A percentile compares a stretch with the other conserved stretches of the same genome.
Evolutionary conservation across 2,113 vertebrate species (phyloP).

Genomic region (Microcebus tavaratra): DNA sequence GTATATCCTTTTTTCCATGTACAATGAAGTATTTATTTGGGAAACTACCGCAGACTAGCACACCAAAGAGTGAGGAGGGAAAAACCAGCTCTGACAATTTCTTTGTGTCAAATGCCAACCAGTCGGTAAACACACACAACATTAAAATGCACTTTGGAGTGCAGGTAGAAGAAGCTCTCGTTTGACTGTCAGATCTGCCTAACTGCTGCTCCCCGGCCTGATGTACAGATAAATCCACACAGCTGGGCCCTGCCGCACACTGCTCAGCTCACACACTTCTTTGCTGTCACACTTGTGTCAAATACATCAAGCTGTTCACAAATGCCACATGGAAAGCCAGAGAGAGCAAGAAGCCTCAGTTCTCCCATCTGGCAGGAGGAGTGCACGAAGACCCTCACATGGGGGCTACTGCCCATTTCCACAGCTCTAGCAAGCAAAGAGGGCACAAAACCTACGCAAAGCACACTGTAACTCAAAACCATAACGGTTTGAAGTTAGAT

Average conservation of each 20-base stretch:
- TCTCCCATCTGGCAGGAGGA: slow-evolving; percentile 80
- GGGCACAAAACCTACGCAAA: neutral
- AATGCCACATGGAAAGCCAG: slow-evolving; percentile 86
- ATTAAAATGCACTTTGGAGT: slow-evolving; percentile 86
- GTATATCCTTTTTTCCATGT: neutral
- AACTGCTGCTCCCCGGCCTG: slow-evolving; percentile 78
- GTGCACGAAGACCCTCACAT: neutral
- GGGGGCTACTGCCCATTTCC: neutral
- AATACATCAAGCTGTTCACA: slow-evolving; percentile 91
- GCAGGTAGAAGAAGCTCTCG: slow-evolving; percentile 70
- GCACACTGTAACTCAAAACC: neutral
- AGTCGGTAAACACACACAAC: slow-evolving; percentile 86
- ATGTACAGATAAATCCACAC: slow-evolving; percentile 85
- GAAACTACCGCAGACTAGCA: neutral
- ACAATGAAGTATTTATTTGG: slow-evolving; percentile 11
- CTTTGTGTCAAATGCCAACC: slow-evolving; percentile 87
- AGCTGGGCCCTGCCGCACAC: slow-evolving; percentile 85
- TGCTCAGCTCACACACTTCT: slow-evolving; percentile 85
- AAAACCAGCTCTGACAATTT: slow-evolving; percentile 75
- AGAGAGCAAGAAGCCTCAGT: slow-evolving; percentile 72
- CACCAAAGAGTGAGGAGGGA: neutral
- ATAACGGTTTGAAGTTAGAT: neutral
- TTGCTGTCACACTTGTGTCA: slow-evolving; percentile 91
- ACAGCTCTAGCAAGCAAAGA: neutral
- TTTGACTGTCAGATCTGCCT: slow-evolving; percentile 83